These are phyloP conservation scores for Gymnoscopelus braueri DNA, from an alignment of 2,797 vertebrate species.

Conservation along the genomic window DNA sequence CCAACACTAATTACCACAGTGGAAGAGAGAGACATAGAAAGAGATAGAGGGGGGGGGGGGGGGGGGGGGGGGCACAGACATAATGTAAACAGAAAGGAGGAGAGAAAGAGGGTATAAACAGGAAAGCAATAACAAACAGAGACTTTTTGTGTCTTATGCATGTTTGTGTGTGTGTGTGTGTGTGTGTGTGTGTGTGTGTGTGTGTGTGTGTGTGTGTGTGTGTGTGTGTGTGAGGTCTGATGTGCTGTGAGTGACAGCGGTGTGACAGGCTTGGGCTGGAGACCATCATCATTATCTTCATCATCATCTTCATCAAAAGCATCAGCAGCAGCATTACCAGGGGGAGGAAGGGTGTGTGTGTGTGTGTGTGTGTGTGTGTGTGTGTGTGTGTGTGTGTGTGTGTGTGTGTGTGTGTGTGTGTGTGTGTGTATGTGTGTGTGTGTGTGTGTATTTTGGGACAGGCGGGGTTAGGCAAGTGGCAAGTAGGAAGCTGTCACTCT, in stretches of 20 bases:
- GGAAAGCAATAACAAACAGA: slow-evolving; percentile 22
- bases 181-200: too few species aligned
- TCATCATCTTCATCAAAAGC: slow-evolving; percentile 39
- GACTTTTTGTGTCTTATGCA: not conserved
- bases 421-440: slow-evolving; percentile 3
- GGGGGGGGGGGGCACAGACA: slow-evolving; percentile 61
- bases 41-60: not conserved
- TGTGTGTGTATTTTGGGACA: not conserved
- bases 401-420: slow-evolving; percentile 2
- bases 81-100: slow-evolving; percentile 49
- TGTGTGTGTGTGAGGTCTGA: slow-evolving; percentile 36
- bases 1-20: slow-evolving; percentile 92
- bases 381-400: slow-evolving; percentile 1
- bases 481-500: slow-evolving; percentile 13
- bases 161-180: too few species aligned
- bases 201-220: too few species aligned
- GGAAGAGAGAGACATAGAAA: slow-evolving; percentile 37
- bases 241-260: slow-evolving; percentile 75
- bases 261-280: slow-evolving; percentile 75
- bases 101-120: slow-evolving; percentile 32
- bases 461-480: not conserved
- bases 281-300: slow-evolving; percentile 39
- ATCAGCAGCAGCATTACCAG: slow-evolving; percentile 7
- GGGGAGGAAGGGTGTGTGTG: not conserved
- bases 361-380: slow-evolving; percentile 2